Conservation (phyloP, 2,888 invertebrate genomes). For the Cantharis flavilabris region DNA sequence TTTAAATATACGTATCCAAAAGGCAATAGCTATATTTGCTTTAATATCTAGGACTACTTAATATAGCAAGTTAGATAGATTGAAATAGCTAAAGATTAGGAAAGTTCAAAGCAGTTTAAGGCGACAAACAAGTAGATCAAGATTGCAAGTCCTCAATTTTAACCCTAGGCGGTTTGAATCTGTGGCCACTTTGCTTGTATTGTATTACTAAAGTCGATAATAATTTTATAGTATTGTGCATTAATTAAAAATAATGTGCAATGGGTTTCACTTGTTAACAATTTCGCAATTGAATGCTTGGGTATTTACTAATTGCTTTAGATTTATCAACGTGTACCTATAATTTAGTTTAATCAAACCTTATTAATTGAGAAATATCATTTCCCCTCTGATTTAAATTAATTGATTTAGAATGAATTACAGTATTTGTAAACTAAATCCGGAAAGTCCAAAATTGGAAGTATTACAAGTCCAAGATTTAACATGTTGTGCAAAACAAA, state of each 20-base stretch:
- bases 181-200: conserved; percentile 14
- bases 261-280: background rate
- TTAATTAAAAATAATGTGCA: background rate
- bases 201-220: conserved; percentile 15
- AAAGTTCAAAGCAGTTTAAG: conserved; percentile 17
- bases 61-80: conserved; percentile 5
- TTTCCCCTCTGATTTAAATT: background rate
- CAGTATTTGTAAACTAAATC: background rate
- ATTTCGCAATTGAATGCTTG: background rate
- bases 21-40: background rate
- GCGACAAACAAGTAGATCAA: conserved; percentile 24
- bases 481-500: background rate
- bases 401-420: background rate
- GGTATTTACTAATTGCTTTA: background rate
- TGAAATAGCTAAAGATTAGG: conserved; percentile 17
- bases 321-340: background rate
- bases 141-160: conserved; percentile 19
- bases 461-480: background rate
- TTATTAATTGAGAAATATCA: background rate
- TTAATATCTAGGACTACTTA: background rate
- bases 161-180: conserved; percentile 13
- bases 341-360: background rate
- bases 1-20: background rate
- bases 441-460: background rate
- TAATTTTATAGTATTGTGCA: conserved; percentile 8